Evolutionary conservation across 2,113 vertebrate species (phyloP).

Genomic region (Anguilla rostrata): DNA sequence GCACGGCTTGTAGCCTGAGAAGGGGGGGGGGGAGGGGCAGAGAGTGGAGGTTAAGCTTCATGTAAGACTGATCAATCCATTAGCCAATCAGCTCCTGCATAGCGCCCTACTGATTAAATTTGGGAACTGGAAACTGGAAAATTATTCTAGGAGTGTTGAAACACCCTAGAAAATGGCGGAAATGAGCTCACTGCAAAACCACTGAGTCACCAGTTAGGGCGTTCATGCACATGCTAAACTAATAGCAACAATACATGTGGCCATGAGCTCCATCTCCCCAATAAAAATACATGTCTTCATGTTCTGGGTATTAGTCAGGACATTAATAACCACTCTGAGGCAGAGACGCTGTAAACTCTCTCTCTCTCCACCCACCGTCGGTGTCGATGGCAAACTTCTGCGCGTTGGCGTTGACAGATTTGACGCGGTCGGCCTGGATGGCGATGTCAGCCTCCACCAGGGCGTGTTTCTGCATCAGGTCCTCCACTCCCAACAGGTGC

Average conservation of each 20-base stretch:
- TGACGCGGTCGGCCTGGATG: conserved; percentile 90
- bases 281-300: no score
- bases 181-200: no score
- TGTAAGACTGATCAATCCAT: background rate
- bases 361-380: conserved; percentile 71
- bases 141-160: no score
- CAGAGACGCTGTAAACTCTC: no score
- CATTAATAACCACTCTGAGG: no score
- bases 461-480: conserved; percentile 90
- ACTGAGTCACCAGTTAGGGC: no score
- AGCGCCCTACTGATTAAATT: background rate
- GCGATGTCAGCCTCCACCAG: conserved; percentile 92
- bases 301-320: no score
- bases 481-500: conserved; percentile 91
- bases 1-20: conserved; percentile 90
- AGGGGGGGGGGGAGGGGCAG: background rate
- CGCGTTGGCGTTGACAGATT: conserved; percentile 83
- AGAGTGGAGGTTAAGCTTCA: background rate
- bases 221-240: no score
- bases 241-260: no score
- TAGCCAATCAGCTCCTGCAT: background rate
- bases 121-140: no score
- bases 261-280: no score
- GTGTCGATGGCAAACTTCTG: conserved; percentile 81
- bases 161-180: no score